These are phyloP conservation scores for Falco concolor DNA, from an alignment of 2,797 vertebrate genomes.

Conservation along the genomic window DNA sequence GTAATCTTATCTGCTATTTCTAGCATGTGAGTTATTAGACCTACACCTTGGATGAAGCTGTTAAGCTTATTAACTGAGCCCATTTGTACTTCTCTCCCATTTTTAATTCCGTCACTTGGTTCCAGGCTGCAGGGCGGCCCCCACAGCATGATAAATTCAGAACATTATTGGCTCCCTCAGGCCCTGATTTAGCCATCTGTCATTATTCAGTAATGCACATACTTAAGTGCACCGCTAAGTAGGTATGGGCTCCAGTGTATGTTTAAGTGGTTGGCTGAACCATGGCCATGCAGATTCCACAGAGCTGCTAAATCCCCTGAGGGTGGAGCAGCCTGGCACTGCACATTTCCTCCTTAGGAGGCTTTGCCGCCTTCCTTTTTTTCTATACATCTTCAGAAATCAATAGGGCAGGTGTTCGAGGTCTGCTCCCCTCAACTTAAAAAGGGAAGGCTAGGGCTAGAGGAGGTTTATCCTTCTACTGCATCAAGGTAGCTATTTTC, in stretches of 20 bases:
- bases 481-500: neutral
- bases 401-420: neutral
- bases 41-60: slow-evolving; percentile 57
- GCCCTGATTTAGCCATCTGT: slow-evolving; percentile 19
- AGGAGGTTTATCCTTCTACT: neutral
- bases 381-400: neutral
- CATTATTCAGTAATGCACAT: neutral
- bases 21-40: slow-evolving; percentile 58
- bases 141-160: slow-evolving; percentile 20
- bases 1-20: slow-evolving; percentile 68
- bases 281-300: neutral
- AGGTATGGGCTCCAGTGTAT: neutral
- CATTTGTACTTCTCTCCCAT: slow-evolving; percentile 49
- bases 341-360: neutral
- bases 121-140: slow-evolving; percentile 5
- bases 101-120: slow-evolving; percentile 46
- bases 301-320: neutral
- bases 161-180: slow-evolving; percentile 26
- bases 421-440: neutral
- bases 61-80: slow-evolving; percentile 60
- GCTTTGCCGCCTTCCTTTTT: neutral
- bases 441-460: neutral
- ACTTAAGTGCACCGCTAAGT: slow-evolving; percentile 9
- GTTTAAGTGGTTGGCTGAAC: neutral
- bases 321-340: neutral